A percentile compares a stretch with the other conserved stretches of the same genome.
phyloP scores from a whole-genome alignment of 2,888 invertebrate species.

The Drosophila greeni region DNA sequence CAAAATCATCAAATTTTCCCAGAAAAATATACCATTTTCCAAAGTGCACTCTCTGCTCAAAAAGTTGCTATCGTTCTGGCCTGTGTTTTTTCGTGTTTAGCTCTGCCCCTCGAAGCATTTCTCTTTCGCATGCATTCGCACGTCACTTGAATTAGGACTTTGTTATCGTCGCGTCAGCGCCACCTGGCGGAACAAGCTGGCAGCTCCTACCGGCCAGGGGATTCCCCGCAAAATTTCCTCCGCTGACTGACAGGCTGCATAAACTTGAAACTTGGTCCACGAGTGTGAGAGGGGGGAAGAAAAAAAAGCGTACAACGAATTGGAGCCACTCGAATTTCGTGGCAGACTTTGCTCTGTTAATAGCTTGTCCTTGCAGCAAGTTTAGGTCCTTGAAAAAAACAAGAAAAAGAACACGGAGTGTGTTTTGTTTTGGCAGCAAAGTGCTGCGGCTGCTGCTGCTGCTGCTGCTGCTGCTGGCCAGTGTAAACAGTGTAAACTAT shows the following conservation, averaged over 20 bases:
- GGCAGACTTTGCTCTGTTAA: slow-evolving; percentile 51
- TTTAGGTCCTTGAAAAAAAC: slow-evolving; percentile 18
- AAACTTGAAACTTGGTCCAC: slow-evolving; percentile 59
- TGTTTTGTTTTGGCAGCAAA: slow-evolving; percentile 72
- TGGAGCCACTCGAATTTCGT: slow-evolving; percentile 60
- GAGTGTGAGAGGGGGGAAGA: neutral
- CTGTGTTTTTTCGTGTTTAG: slow-evolving; percentile 7
- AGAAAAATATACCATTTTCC: neutral
- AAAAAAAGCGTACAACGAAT: slow-evolving; percentile 46
- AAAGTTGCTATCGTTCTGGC: slow-evolving; percentile 1
- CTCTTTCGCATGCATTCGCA: slow-evolving; percentile 52
- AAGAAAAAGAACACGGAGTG: slow-evolving; percentile 24
- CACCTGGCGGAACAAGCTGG: slow-evolving; percentile 65
- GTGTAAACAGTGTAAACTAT: slow-evolving; percentile 73
- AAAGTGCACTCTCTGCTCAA: slow-evolving; percentile 3
- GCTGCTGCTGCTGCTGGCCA: slow-evolving; percentile 39
- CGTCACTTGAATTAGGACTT: slow-evolving; percentile 57
- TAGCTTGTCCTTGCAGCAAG: slow-evolving; percentile 59
- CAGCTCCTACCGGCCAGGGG: slow-evolving; percentile 28
- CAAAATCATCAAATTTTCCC: too few species aligned
- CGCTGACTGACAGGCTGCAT: slow-evolving; percentile 38
- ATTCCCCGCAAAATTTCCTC: slow-evolving; percentile 16
- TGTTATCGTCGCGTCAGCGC: slow-evolving; percentile 61
- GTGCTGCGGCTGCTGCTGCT: slow-evolving; percentile 45
- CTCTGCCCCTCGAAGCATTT: slow-evolving; percentile 10